A percentile compares a stretch with the other conserved stretches of the same genome.
Evolutionary conservation across 2,797 vertebrate species (phyloP).

Genomic region (Anas acuta): DNA sequence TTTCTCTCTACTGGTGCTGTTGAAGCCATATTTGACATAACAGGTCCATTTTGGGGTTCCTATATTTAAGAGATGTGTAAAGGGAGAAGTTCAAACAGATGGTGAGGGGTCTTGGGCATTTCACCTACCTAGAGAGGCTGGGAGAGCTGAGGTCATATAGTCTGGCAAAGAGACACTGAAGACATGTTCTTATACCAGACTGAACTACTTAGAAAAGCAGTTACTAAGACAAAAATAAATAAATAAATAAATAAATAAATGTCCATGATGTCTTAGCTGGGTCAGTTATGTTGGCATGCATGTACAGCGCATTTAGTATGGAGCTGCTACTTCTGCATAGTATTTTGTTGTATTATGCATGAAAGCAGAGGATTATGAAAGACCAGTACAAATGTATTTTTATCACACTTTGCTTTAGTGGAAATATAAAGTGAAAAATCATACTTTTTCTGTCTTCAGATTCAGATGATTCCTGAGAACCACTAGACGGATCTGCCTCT

Average conservation of each 20-base stretch:
- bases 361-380: fast-evolving
- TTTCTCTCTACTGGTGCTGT: neutral
- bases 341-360: neutral
- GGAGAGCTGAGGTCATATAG: fast-evolving
- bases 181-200: neutral
- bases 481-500: neutral
- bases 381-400: neutral
- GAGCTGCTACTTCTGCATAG: neutral
- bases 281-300: fast-evolving
- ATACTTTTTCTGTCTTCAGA: neutral
- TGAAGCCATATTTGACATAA: neutral
- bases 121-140: fast-evolving
- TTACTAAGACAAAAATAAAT: neutral
- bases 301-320: neutral
- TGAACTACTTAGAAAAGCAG: neutral
- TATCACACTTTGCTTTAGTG: neutral
- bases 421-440: neutral
- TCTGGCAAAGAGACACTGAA: neutral
- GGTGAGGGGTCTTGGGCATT: neutral
- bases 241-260: neutral
- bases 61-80: neutral
- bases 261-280: fast-evolving
- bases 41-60: neutral
- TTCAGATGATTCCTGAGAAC: neutral
- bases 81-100: neutral